phyloP scores from a whole-genome alignment of 2,113 vertebrate species.

The cat (Felis catus) region DNA sequence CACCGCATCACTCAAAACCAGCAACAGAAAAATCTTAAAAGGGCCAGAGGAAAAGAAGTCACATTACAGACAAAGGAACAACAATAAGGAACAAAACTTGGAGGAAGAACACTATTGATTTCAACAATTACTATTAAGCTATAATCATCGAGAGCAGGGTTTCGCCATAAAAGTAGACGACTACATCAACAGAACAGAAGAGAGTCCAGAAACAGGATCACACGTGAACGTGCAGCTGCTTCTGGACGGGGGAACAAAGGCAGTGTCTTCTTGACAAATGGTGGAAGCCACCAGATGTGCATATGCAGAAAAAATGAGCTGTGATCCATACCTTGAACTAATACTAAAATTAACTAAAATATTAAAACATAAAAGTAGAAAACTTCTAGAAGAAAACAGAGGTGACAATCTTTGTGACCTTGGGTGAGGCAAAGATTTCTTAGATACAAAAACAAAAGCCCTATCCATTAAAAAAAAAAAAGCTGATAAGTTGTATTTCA shows the following conservation, averaged over 20 bases:
- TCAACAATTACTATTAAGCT: not conserved
- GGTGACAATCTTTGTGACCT: not conserved
- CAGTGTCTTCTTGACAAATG: not conserved
- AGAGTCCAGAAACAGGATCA: not conserved
- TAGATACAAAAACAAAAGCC: slow-evolving; percentile 3
- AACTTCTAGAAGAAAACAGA: not conserved
- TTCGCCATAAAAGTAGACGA: not conserved
- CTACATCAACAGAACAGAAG: not conserved
- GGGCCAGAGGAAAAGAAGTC: not conserved
- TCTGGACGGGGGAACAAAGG: not conserved
- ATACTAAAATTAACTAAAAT: not conserved
- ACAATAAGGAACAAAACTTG: not conserved
- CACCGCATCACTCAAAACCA: not conserved
- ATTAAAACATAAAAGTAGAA: not conserved
- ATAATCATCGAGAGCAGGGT: not conserved
- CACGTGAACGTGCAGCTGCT: fast-evolving
- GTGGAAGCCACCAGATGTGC: not conserved
- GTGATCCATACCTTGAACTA: not conserved
- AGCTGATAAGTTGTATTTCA: not conserved
- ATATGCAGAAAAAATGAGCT: not conserved
- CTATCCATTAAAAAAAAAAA: not conserved
- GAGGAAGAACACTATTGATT: not conserved
- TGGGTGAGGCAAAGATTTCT: not conserved
- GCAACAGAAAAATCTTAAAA: not conserved
- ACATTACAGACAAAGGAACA: not conserved